Evolutionary conservation across 1,140 invertebrate genomes (phyloP), one percentile per base, ranked within the genome.

Genomic region (Campoletis sonorensis): DNA sequence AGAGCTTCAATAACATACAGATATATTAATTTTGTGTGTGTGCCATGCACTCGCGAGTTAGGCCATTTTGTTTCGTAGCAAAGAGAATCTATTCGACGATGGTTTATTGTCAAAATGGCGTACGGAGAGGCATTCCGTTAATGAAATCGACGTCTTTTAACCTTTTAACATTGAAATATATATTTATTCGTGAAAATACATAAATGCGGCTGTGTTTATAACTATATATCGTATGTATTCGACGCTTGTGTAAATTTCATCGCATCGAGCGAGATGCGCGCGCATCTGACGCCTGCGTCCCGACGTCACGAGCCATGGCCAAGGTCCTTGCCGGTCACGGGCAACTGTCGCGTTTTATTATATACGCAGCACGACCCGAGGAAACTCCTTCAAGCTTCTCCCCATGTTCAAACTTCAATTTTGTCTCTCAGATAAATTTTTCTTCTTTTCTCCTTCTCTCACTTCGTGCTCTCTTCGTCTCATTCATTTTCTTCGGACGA

Each of bases 321-420:
- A 91, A 91, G 90, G 89, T 89, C 88, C 79, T 85, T 85, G 70
- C 81, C 88, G 90, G 89, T 90, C 89, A 90, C 90, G 90, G 89
- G 89, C 87, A 88, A 87, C 84, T 84, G 77, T 82, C 61, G 37
- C 58, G 33, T 78, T 78, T n/a, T 81, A 67, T 85, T 86, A 84
- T 86, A 84, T 85, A 83, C 83, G 82, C 67, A 81, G 80, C 75
- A 81, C 23, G 81, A 54, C 58, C 67, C 80, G 68, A 64, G 82
- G 71, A 77, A 84, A 84, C 85, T 85, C 83, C 80, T 83, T 87
- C 82, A 82, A 84, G 82, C 82, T 80, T 78, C 80, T 26, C 16
- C 64, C 80, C 80, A 84, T 33, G 7, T 79, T 26, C 40, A 77
- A 30, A 40, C 75, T 82, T 37, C 80, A 79, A 78, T 13, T 30